Base-by-base conservation (phyloP, 1,140 invertebrate species). In the Drosophila cardini region DNA sequence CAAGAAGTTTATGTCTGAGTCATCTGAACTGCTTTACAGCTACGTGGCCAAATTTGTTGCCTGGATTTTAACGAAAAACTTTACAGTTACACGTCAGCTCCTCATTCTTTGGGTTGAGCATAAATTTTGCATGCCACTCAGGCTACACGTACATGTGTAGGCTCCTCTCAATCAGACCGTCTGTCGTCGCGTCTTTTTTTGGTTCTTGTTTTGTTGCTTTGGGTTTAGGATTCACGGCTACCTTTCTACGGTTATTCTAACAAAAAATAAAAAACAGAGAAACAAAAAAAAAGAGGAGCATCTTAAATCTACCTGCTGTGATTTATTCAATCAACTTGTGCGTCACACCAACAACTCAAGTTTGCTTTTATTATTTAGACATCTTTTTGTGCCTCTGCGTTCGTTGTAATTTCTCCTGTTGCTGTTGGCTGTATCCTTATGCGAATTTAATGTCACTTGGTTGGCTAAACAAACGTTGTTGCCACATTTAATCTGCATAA, bases 401-500 rank as follows among this genome's bases (percentile, higher is more conserved):
- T 42, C 42, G 42, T 56, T 60, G 60, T 52, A 50, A 2, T n/a
- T 55, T 2, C 16, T 58, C 10, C 7, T 61, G 67, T 13, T 62
- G 34, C 45, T 72, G 62, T 62, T 26, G 21, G 21, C 4, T 26
- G 21, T 26, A 26, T 53, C 67, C 64, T 84, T 87, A 86, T 79
- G 83, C 64, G 82, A 87, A 78, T 87, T 86, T 87, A 86, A 86
- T 86, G 83, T 82, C 82, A 72, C 71, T 78, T 78, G 62, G 53
- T 55, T 69, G 72, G 56, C 73, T 77, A 77, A 77, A 36, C 46
- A 70, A 79, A 72, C 69, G 43, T 72, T 63, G 48, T 71, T 86
- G 83, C 76, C 84, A 80, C 84, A 89, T 89, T 89, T 87, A 87
- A 87, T 87, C 83, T 87, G 79, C 83, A 87, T 89, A 87, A 89